A percentile compares a stretch with the other conserved stretches of the same genome.
These are phyloP conservation scores for Subanguina moxae DNA, from an alignment of 1,140 invertebrate species.

Conservation along the genomic window DNA sequence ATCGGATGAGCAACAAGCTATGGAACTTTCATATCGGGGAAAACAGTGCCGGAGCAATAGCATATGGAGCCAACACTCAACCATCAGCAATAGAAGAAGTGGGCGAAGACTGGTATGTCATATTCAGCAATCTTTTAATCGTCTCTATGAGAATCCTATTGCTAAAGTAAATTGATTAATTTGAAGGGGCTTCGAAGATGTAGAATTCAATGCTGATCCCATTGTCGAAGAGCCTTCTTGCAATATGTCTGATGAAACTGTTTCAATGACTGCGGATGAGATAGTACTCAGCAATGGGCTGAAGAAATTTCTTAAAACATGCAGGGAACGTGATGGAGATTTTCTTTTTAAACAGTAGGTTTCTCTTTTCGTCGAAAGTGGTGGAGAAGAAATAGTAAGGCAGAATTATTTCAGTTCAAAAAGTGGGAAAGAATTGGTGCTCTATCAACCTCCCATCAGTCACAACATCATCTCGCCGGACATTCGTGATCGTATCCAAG, in stretches of 20 bases:
- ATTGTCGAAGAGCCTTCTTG: neutral
- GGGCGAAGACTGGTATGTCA: neutral
- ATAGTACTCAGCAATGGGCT: conserved; percentile 24
- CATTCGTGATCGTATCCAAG: conserved; percentile 14
- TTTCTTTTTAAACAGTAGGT: conserved; percentile 11
- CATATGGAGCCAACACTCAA: conserved; percentile 1
- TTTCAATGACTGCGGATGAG: neutral
- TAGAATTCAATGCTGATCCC: neutral
- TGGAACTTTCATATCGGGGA: conserved; percentile 12
- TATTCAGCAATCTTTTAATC: neutral
- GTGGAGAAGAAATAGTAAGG: neutral
- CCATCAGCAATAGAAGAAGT: conserved; percentile 12
- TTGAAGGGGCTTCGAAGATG: neutral
- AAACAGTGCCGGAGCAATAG: neutral
- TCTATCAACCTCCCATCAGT: conserved; percentile 5
- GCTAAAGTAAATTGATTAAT: conserved; percentile 14
- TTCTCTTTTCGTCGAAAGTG: neutral
- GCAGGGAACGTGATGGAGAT: conserved; percentile 10
- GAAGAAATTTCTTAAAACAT: conserved; percentile 13
- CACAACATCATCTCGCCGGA: conserved; percentile 4
- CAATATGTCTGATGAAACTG: conserved; percentile 14
- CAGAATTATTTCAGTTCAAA: conserved; percentile 17
- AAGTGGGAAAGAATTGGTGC: conserved; percentile 25
- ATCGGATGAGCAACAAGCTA: conserved; percentile 7
- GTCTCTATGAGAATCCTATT: neutral